Percentiles rank a stretch among this genome's conserved stretches.
These are phyloP conservation scores for Nomada hirtipes DNA, from an alignment of 2,888 invertebrate species.

Conservation along the genomic window DNA sequence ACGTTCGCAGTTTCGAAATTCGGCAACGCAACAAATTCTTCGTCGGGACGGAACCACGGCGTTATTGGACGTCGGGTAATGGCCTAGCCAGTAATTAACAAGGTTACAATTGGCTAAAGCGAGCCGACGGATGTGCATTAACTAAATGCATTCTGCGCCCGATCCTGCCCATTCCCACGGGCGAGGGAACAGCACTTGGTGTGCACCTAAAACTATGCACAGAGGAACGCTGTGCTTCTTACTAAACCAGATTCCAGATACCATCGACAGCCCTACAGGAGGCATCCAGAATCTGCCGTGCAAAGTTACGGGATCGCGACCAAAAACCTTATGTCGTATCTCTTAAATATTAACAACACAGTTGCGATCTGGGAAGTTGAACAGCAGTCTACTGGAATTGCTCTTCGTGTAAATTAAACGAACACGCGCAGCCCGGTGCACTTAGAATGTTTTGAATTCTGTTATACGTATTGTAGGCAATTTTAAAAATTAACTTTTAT, in stretches of 20 bases:
- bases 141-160: slow-evolving; percentile 44
- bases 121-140: slow-evolving; percentile 48
- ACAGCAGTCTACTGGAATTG: too few relatives aligned
- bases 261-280: slow-evolving; percentile 1
- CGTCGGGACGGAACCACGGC: neutral
- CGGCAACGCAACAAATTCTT: slow-evolving; percentile 22
- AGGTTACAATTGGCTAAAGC: slow-evolving; percentile 51
- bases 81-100: slow-evolving; percentile 40
- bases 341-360: neutral
- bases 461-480: too few relatives aligned
- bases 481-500: too few relatives aligned
- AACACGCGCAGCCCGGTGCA: too few relatives aligned
- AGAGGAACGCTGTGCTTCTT: slow-evolving; percentile 6
- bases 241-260: slow-evolving; percentile 33
- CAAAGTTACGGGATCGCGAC: slow-evolving; percentile 4
- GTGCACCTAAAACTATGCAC: slow-evolving; percentile 41
- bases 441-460: too few relatives aligned
- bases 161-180: slow-evolving; percentile 32
- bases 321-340: neutral
- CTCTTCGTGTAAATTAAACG: too few relatives aligned
- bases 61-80: slow-evolving; percentile 22
- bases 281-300: slow-evolving; percentile 11
- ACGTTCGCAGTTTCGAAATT: slow-evolving; percentile 11
- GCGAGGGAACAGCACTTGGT: neutral
- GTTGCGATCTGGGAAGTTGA: neutral